phyloP scores from a whole-genome alignment of 2,888 invertebrate species.

The Stramonita haemastoma region DNA sequence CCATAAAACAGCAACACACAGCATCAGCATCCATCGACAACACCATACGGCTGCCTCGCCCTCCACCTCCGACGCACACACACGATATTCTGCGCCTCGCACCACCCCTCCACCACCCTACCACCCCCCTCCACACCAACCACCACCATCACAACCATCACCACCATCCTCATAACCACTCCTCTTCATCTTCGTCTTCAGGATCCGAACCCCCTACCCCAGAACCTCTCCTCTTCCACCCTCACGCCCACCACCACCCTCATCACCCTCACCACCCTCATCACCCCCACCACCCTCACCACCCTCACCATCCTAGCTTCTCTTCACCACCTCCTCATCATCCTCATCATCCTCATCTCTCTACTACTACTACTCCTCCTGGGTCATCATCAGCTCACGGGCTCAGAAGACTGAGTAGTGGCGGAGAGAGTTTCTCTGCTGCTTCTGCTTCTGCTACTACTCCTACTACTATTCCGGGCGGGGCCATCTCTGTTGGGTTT shows the following conservation, averaged over 20 bases:
- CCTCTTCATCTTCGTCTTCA: neutral
- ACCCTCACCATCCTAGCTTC: neutral
- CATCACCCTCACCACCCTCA: neutral
- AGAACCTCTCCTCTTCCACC: neutral
- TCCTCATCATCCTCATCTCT: neutral
- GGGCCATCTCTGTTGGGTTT: neutral
- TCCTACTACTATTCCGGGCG: too few relatives aligned
- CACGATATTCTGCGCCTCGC: slow-evolving; percentile 47
- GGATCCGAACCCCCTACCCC: neutral
- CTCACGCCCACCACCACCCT: neutral
- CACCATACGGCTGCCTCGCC: neutral
- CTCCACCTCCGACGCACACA: slow-evolving; percentile 37
- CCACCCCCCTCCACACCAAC: neutral
- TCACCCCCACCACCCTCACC: neutral
- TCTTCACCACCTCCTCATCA: neutral
- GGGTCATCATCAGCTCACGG: neutral
- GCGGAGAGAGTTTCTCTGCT: too few relatives aligned
- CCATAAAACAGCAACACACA: neutral
- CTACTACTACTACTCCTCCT: neutral
- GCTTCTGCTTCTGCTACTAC: too few relatives aligned
- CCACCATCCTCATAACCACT: neutral
- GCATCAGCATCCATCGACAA: neutral
- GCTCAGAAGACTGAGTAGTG: neutral
- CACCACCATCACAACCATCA: slow-evolving; percentile 27
- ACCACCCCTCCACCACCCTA: neutral